phyloP scores from a whole-genome alignment of 1,140 invertebrate genomes.

The Copidosoma floridanum region DNA sequence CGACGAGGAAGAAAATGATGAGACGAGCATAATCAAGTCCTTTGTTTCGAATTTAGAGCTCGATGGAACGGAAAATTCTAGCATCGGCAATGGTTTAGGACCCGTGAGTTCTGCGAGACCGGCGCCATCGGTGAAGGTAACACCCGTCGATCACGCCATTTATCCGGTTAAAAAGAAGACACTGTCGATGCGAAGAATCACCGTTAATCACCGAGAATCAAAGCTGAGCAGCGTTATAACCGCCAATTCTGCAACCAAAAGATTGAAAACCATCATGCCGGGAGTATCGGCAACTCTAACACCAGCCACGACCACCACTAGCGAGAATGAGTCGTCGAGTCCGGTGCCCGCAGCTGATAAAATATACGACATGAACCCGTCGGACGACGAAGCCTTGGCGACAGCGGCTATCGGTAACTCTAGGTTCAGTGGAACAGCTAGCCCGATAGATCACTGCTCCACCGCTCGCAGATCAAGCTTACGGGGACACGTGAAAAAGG shows the following conservation, averaged over 20 bases:
- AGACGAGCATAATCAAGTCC: slow-evolving; percentile 46
- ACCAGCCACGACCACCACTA: slow-evolving; percentile 27
- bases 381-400: slow-evolving; percentile 45
- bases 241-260: no score
- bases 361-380: slow-evolving; percentile 39
- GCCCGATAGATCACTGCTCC: slow-evolving; percentile 13
- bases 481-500: slow-evolving; percentile 58
- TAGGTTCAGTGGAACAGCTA: not conserved
- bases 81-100: slow-evolving; percentile 9
- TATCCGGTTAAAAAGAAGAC: slow-evolving; percentile 19
- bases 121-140: slow-evolving; percentile 1
- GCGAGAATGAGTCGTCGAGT: slow-evolving; percentile 28
- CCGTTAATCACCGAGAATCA: slow-evolving; percentile 5
- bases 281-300: slow-evolving; percentile 17
- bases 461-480: slow-evolving; percentile 50
- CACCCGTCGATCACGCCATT: slow-evolving; percentile 13
- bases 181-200: not conserved
- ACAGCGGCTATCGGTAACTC: slow-evolving; percentile 20
- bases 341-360: slow-evolving; percentile 41
- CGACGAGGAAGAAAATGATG: slow-evolving; percentile 30
- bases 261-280: no score
- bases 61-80: not conserved
- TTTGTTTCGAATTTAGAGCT: not conserved
- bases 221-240: no score
- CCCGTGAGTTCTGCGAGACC: not conserved